Conservation (phyloP, 2,113 vertebrate genomes). For the Paratilapia polleni region DNA sequence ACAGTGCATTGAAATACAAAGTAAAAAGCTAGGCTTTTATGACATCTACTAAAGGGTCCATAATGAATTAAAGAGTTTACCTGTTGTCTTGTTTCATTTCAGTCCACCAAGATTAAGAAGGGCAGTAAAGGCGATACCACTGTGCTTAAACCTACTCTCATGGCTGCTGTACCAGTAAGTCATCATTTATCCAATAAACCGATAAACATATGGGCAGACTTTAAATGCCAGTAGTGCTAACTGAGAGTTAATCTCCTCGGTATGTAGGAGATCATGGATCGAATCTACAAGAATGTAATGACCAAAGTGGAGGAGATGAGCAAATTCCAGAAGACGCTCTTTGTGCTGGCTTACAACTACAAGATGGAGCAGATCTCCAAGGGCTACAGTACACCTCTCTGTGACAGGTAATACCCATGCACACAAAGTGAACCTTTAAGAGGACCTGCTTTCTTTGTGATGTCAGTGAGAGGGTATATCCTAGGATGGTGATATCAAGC, state of each 20-base stretch:
- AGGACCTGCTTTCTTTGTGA: neutral
- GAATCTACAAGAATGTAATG: slow-evolving; percentile 99
- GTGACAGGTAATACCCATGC: slow-evolving; percentile 85
- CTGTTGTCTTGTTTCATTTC: neutral
- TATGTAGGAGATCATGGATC: slow-evolving; percentile 97
- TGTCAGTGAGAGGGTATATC: neutral
- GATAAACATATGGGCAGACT: neutral
- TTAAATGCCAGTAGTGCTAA: neutral
- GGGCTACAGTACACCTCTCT: slow-evolving; percentile 90
- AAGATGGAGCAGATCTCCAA: slow-evolving; percentile 98
- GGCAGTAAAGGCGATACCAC: slow-evolving; percentile 97
- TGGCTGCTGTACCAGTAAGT: slow-evolving; percentile 97
- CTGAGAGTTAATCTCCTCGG: neutral
- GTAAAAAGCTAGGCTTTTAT: too few relatives aligned
- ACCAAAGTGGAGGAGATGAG: slow-evolving; percentile 97
- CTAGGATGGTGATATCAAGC: neutral
- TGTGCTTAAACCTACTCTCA: slow-evolving; percentile 91
- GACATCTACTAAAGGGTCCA: neutral
- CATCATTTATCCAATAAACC: neutral
- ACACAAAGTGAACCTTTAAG: neutral
- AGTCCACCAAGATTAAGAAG: slow-evolving; percentile 99
- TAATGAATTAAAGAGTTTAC: neutral
- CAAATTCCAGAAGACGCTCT: slow-evolving; percentile 89
- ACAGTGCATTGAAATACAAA: neutral
- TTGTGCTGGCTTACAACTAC: slow-evolving; percentile 97